phyloP scores from a whole-genome alignment of 1,140 invertebrate genomes.

The Neodiprion virginianus region DNA sequence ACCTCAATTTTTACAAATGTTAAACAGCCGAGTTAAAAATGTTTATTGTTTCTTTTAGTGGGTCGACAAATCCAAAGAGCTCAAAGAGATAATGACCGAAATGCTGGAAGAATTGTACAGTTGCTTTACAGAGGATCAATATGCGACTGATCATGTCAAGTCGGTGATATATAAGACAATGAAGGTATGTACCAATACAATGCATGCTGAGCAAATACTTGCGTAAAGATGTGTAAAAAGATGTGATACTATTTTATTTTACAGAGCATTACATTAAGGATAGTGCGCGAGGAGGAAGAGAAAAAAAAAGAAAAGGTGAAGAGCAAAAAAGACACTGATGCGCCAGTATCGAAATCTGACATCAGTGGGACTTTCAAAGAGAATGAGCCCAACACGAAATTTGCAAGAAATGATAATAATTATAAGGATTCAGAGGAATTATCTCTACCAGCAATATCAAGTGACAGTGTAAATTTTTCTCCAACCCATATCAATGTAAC shows the following conservation, averaged over 20 bases:
- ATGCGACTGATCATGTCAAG: constrained; percentile 42
- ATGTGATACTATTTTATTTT: constrained; percentile 16
- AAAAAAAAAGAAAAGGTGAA: constrained; percentile 21
- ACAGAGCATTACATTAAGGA: constrained; percentile 47
- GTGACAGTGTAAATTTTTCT: too few relatives aligned
- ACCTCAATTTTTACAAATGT: neutral
- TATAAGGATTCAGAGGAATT: too few relatives aligned
- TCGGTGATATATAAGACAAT: constrained; percentile 43
- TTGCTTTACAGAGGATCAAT: constrained; percentile 44
- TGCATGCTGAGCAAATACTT: too few relatives aligned
- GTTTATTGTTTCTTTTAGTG: constrained; percentile 18
- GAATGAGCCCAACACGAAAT: neutral
- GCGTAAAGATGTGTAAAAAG: neutral
- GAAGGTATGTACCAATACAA: constrained; percentile 33
- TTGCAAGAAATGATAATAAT: neutral
- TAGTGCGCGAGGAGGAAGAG: constrained; percentile 35
- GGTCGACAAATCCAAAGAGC: constrained; percentile 34
- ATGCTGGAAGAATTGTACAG: constrained; percentile 43
- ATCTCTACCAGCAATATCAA: too few relatives aligned
- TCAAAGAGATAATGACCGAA: constrained; percentile 49
- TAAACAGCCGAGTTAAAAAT: neutral
- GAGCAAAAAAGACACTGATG: neutral
- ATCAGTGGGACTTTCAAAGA: constrained; percentile 8
- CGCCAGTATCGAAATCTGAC: neutral
- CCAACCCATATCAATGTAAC: too few relatives aligned